Evolutionary conservation across 2,888 invertebrate species (phyloP), one percentile per base, ranked within the genome.

Genomic region (Polydrusus cervinus): DNA sequence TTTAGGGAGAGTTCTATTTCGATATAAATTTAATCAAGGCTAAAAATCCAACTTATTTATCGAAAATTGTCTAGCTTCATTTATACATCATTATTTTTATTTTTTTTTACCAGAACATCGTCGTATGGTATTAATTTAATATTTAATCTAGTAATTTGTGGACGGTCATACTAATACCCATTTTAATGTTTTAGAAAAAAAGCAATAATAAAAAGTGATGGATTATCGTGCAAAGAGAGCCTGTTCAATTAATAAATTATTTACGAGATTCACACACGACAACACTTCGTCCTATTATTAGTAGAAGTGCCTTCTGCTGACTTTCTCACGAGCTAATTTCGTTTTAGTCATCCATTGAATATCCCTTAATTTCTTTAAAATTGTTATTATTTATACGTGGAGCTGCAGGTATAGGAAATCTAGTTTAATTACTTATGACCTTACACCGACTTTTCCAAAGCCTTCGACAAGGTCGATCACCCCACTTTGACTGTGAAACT

Each of bases 211-310:
- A 69, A 51, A 30, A 61, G 16, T 77, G 77, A 77, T 77, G 75
- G 77, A 77, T 77, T 75, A 71, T 71, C 74, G 69, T 69, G 74
- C 73, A 69, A 51, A 53, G 72, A 70, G 71, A 73, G 72, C 38
- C 77, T 68, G 55, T 64, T 55, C 68, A 75, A 75, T 74, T 79
- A 78, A 79, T 79, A 74, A 78, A 77, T 60, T 78, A 78, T 78
- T 77, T 65, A 78, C 43, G 55, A 51, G 77, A 72, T 76, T 76
- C 76, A 79, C 79, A 76, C 78, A 68, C 78, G 76, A 76, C 60
- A 75, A 75, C 60, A 70, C 49, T 65, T 75, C 65, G 71, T 75
- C 73, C 75, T 75, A 67, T 75, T 75, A 73, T 78, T 75, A 75
- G 57, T 61, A 43, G 62, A 38, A 53, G 69, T 40, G 74, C 13